A percentile compares a stretch with the other conserved stretches of the same genome.
Evolutionary conservation across 2,113 vertebrate genomes (phyloP).

Genomic region (Paracanthobrama guichenoti): DNA sequence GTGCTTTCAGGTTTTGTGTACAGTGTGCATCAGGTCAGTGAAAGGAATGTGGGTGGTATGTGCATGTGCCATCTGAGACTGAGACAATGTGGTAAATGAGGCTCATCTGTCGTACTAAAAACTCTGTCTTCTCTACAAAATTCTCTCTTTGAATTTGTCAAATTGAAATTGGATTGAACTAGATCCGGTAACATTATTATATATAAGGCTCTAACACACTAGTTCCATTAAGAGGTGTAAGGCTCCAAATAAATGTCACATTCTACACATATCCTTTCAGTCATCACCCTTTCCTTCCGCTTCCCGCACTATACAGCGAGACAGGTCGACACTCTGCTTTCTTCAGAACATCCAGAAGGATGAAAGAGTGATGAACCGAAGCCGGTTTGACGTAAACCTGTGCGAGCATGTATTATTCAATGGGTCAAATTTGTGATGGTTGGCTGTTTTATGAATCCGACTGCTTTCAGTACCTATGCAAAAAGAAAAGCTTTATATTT

Average conservation of each 20-base stretch:
- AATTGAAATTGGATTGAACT: not conserved
- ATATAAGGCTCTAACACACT: not conserved
- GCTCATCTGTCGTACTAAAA: not conserved
- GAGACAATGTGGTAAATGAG: not conserved
- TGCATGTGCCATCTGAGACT: not conserved
- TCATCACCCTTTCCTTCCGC: constrained; percentile 12
- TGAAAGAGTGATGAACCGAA: constrained; percentile 16
- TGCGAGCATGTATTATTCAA: constrained; percentile 1
- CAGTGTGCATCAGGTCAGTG: not conserved
- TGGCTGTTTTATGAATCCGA: constrained; percentile 37
- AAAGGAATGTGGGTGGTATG: not conserved
- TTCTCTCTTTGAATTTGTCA: not conserved
- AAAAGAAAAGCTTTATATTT: constrained; percentile 49
- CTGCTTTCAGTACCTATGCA: constrained; percentile 33
- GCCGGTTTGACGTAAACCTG: not conserved
- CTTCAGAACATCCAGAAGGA: constrained; percentile 13
- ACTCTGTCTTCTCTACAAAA: not conserved
- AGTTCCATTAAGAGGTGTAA: not conserved
- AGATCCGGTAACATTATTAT: not conserved
- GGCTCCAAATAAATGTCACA: not conserved
- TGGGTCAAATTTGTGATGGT: constrained; percentile 1
- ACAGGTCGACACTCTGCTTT: not conserved
- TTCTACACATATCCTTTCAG: not conserved
- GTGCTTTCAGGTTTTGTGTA: not conserved
- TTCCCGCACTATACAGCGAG: not conserved